Evolutionary conservation across 2,797 vertebrate genomes (phyloP).

Genomic region (Scyliorhinus canicula): DNA sequence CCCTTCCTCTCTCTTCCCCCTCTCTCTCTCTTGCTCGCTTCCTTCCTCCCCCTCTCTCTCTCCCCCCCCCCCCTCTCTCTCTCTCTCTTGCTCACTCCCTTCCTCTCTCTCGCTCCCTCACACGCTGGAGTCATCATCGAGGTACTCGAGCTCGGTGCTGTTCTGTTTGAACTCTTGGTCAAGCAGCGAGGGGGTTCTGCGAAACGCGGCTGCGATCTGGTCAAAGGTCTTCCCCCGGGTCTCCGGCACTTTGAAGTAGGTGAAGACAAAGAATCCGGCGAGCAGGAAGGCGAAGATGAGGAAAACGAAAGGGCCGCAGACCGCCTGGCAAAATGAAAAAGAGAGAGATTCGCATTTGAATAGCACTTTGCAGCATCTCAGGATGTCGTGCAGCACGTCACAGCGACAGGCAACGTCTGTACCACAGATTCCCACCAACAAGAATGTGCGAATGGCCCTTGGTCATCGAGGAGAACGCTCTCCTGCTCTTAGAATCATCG

Average conservation of each 20-base stretch:
- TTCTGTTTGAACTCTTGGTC: constrained; percentile 66
- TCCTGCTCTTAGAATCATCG: no score
- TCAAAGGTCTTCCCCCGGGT: constrained; percentile 82
- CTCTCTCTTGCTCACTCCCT: no score
- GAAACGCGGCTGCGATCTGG: constrained; percentile 73
- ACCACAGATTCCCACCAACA: no score
- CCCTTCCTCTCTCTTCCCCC: no score
- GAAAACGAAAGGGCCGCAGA: constrained; percentile 77
- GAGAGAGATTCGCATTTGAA: not conserved
- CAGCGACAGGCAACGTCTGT: no score
- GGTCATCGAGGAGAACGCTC: no score
- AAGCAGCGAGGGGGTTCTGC: constrained; percentile 58
- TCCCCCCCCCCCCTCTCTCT: no score
- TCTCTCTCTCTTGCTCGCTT: not conserved
- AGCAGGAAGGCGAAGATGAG: constrained; percentile 78
- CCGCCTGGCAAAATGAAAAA: constrained; percentile 45
- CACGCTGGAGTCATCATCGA: constrained; percentile 55
- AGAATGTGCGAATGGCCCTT: no score
- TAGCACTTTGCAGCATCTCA: not conserved
- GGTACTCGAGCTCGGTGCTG: constrained; percentile 75
- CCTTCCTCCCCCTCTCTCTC: not conserved
- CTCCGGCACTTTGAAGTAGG: constrained; percentile 84
- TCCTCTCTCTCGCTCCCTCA: constrained; percentile 41
- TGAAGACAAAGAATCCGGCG: constrained; percentile 75
- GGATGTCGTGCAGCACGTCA: not conserved